These are phyloP conservation scores for Eupithecia pulchellata DNA, from an alignment of 2,888 invertebrate species.

Conservation along the genomic window DNA sequence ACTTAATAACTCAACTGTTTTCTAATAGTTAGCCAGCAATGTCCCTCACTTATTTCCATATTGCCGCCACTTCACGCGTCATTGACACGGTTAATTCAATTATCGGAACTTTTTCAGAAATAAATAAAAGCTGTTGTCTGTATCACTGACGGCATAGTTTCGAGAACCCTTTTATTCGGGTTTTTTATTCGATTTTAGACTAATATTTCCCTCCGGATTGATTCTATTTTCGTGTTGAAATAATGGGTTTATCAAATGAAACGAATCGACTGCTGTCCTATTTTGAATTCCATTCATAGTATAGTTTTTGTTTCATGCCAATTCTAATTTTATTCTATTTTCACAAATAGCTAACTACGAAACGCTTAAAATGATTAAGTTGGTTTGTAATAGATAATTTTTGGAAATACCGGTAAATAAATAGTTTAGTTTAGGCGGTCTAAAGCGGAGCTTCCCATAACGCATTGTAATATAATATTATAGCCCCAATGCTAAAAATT, in stretches of 20 bases:
- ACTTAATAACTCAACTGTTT: background rate
- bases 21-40: constrained; percentile 22
- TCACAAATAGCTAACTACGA: background rate
- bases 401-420: background rate
- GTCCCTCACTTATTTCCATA: constrained; percentile 21
- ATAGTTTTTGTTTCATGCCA: background rate
- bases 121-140: constrained; percentile 69
- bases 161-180: constrained; percentile 23
- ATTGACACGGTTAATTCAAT: constrained; percentile 53
- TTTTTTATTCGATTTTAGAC: constrained; percentile 34
- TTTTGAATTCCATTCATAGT: background rate
- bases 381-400: background rate
- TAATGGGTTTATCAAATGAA: constrained; percentile 42
- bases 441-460: too few relatives aligned
- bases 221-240: constrained; percentile 31
- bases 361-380: background rate
- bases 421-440: too few relatives aligned
- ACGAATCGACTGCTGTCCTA: constrained; percentile 13
- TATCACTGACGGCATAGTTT: constrained; percentile 53
- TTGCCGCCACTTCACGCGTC: constrained; percentile 18
- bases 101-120: constrained; percentile 56
- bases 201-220: constrained; percentile 39
- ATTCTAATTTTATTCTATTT: background rate
- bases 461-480: too few relatives aligned
- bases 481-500: too few relatives aligned